These are phyloP conservation scores for Sebastes minor DNA, from an alignment of 2,797 vertebrate genomes.

Conservation along the genomic window DNA sequence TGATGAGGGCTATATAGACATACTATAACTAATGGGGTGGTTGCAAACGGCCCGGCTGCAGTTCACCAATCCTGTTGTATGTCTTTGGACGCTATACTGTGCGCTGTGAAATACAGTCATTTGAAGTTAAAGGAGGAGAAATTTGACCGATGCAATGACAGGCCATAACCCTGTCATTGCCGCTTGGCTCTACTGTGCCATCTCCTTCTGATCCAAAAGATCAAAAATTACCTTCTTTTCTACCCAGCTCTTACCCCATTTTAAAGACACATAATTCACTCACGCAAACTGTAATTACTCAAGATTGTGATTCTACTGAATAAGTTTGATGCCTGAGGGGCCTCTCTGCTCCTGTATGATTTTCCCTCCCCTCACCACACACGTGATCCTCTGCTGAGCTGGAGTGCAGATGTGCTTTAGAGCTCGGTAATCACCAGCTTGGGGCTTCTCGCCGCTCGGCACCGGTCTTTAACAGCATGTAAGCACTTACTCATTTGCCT, in stretches of 20 bases:
- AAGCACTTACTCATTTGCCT: slow-evolving; percentile 86
- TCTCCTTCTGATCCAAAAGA: slow-evolving; percentile 45
- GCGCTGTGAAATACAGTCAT: slow-evolving; percentile 12
- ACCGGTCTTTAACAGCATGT: slow-evolving; percentile 82
- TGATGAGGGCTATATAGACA: slow-evolving; percentile 6
- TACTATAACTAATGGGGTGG: not conserved
- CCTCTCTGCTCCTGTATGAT: slow-evolving; percentile 48
- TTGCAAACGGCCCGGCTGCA: not conserved
- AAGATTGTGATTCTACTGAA: slow-evolving; percentile 64
- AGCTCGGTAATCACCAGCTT: slow-evolving; percentile 82
- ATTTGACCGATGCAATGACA: not conserved
- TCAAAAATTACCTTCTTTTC: slow-evolving; percentile 62
- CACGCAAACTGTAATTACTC: slow-evolving; percentile 71
- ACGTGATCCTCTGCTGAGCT: slow-evolving; percentile 66
- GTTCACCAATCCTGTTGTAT: not conserved
- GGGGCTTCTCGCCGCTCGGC: slow-evolving; percentile 78
- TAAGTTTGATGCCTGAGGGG: slow-evolving; percentile 50
- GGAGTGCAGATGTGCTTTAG: slow-evolving; percentile 82
- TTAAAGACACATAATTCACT: slow-evolving; percentile 69
- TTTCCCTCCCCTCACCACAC: slow-evolving; percentile 42
- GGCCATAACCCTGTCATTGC: slow-evolving; percentile 53
- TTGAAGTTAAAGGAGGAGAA: slow-evolving; percentile 24
- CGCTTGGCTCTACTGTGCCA: slow-evolving; percentile 27
- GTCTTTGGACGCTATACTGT: not conserved
- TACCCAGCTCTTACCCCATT: slow-evolving; percentile 51